Conservation (phyloP, 2,113 vertebrate genomes). For the Crotalus viridis region DNA sequence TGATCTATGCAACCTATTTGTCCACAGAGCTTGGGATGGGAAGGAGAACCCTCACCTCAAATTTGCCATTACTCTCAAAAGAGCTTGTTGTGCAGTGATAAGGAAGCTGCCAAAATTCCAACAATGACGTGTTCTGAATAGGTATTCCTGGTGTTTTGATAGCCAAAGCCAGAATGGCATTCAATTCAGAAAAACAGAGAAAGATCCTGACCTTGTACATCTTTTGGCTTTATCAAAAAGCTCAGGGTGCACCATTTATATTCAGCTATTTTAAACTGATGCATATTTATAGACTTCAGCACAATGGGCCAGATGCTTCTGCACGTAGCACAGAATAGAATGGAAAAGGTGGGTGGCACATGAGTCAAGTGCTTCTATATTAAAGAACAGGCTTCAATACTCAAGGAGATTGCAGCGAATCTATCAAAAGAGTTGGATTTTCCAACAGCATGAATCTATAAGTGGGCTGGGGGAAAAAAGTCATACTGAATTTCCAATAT, state of each 20-base stretch:
- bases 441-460: neutral
- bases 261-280: slow-evolving; percentile 62
- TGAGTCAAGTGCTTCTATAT: neutral
- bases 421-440: neutral
- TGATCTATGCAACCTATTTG: slow-evolving; percentile 46
- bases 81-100: neutral
- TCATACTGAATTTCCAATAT: neutral
- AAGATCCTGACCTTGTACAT: slow-evolving; percentile 32
- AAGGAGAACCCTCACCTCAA: neutral
- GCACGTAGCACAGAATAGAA: neutral
- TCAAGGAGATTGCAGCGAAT: neutral
- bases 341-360: slow-evolving; percentile 34
- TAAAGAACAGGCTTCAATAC: neutral
- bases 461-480: neutral
- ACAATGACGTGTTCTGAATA: slow-evolving; percentile 11
- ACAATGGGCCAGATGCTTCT: slow-evolving; percentile 49
- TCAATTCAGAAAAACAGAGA: slow-evolving; percentile 30
- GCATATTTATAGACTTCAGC: slow-evolving; percentile 63
- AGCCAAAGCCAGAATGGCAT: neutral
- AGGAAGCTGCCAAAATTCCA: slow-evolving; percentile 10
- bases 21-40: neutral
- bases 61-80: neutral
- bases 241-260: slow-evolving; percentile 53
- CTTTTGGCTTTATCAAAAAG: slow-evolving; percentile 52
- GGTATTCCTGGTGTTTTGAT: slow-evolving; percentile 17